Conservation (phyloP, 1,140 invertebrate species). For the Drosophila insularis region DNA sequence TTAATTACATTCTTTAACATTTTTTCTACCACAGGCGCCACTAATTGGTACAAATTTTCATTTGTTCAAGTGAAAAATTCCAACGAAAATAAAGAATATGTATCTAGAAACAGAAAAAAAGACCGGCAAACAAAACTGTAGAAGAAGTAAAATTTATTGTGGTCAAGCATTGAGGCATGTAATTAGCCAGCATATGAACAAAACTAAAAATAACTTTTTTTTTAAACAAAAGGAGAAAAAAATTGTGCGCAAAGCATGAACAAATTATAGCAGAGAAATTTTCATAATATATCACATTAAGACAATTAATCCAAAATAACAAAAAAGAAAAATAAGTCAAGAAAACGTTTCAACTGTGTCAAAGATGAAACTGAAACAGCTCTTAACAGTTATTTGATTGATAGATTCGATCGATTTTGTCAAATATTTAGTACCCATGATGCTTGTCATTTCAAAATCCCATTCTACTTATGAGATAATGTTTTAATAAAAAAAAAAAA, state of each 20-base stretch:
- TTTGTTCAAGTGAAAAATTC: slow-evolving; percentile 56
- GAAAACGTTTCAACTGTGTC: not conserved
- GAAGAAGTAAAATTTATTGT: slow-evolving; percentile 37
- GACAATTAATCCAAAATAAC: not conserved
- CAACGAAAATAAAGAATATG: not conserved
- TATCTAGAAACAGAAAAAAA: slow-evolving; percentile 29
- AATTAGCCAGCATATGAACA: slow-evolving; percentile 38
- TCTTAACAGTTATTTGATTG: not conserved
- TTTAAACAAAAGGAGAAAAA: not conserved
- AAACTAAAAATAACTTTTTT: not conserved
- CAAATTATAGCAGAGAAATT: slow-evolving; percentile 17
- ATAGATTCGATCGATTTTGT: too few species aligned
- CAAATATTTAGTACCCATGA: too few species aligned
- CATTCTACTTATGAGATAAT: too few species aligned
- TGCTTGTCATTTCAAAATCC: too few species aligned
- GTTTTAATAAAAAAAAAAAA: too few species aligned
- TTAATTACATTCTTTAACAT: slow-evolving; percentile 55
- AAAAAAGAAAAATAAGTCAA: not conserved
- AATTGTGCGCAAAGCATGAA: slow-evolving; percentile 37
- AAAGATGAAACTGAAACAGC: not conserved
- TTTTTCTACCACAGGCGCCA: slow-evolving; percentile 16
- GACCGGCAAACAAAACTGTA: not conserved
- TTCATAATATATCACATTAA: slow-evolving; percentile 23
- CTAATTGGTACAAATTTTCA: slow-evolving; percentile 63
- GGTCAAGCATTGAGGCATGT: slow-evolving; percentile 50